phyloP scores from a whole-genome alignment of 2,797 vertebrate species.

The Zonotrichia albicollis region DNA sequence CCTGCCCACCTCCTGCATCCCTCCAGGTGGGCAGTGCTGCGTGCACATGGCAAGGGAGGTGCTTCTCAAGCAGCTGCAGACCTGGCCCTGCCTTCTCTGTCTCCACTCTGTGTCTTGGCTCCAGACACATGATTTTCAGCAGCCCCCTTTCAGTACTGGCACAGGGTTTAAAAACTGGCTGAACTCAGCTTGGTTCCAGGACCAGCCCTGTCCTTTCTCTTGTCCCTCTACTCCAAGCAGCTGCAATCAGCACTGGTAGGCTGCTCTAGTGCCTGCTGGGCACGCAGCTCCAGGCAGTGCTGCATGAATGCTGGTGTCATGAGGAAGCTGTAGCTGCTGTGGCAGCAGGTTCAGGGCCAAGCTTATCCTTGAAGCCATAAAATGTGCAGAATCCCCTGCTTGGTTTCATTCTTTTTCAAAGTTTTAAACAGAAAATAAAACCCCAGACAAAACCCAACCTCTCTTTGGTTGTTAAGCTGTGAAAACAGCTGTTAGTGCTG shows the following conservation, averaged over 20 bases:
- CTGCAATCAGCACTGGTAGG: not conserved
- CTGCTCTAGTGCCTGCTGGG: not conserved
- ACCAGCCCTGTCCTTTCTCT: not conserved
- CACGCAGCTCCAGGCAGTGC: not conserved
- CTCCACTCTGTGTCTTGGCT: not conserved
- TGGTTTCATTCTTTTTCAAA: not conserved
- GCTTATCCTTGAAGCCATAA: not conserved
- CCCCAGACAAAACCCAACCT: not conserved
- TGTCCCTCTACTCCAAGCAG: not conserved
- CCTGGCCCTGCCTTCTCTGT: not conserved
- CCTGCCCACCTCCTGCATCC: not conserved
- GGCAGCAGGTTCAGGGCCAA: not conserved
- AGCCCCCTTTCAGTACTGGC: not conserved
- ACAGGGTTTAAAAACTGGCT: not conserved
- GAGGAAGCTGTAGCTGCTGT: not conserved
- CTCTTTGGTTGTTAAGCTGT: not conserved
- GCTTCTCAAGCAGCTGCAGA: not conserved
- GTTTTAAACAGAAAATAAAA: not conserved
- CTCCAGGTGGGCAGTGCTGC: not conserved
- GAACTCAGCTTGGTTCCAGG: not conserved
- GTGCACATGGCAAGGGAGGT: accelerated
- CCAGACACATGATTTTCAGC: not conserved
- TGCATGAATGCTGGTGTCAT: not conserved
- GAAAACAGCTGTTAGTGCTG: not conserved
- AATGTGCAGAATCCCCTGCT: not conserved